phyloP scores from a whole-genome alignment of 2,797 vertebrate genomes.

The Girardinus metallicus region DNA sequence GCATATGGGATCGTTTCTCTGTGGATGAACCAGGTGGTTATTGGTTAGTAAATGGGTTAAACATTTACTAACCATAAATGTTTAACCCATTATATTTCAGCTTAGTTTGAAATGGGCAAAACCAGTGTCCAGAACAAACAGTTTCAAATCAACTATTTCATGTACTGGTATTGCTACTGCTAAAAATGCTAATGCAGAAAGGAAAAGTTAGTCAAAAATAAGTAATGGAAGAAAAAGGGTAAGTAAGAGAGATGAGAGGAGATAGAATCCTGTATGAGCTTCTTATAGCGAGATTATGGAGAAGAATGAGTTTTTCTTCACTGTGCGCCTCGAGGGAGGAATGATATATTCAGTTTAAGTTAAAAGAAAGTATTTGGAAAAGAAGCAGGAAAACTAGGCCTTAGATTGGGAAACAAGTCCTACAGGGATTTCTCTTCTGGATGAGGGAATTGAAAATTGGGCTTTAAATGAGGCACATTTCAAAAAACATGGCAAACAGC shows the following conservation, averaged over 20 bases:
- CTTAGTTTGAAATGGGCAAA: neutral
- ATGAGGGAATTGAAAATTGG: slow-evolving; percentile 51
- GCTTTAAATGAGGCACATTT: slow-evolving; percentile 41
- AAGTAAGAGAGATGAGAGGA: slow-evolving; percentile 37
- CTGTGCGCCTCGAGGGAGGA: slow-evolving; percentile 56
- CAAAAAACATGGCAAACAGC: slow-evolving; percentile 43
- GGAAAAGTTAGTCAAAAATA: neutral
- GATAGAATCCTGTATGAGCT: slow-evolving; percentile 47
- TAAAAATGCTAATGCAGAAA: neutral
- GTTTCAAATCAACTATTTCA: neutral
- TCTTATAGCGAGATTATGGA: slow-evolving; percentile 54
- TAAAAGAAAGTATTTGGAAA: slow-evolving; percentile 68
- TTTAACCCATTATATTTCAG: too few relatives aligned
- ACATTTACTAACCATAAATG: too few relatives aligned
- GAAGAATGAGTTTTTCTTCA: slow-evolving; percentile 61
- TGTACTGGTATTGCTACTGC: neutral
- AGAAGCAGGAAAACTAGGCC: slow-evolving; percentile 46
- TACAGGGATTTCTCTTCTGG: slow-evolving; percentile 43
- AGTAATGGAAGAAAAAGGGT: neutral
- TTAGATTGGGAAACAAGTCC: neutral
- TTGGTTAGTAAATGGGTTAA: neutral
- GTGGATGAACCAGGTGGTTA: neutral
- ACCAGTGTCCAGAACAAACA: neutral
- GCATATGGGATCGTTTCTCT: neutral
- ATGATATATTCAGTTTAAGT: slow-evolving; percentile 70